These are phyloP conservation scores for Drosophila obscura DNA, from an alignment of 1,140 invertebrate genomes.

Conservation along the genomic window DNA sequence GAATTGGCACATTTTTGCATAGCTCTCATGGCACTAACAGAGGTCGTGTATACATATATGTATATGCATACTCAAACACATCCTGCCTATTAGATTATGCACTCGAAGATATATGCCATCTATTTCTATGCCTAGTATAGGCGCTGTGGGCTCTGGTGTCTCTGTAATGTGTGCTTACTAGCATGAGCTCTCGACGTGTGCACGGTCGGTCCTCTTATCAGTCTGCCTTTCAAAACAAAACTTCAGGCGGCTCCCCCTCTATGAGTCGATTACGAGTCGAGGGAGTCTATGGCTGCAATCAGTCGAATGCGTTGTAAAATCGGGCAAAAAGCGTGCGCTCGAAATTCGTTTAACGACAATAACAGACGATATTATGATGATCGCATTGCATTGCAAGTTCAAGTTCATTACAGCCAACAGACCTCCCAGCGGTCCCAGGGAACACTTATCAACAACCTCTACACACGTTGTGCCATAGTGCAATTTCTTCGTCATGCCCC, in stretches of 20 bases:
- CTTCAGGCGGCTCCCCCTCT: slow-evolving; percentile 16
- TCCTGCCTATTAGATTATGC: slow-evolving; percentile 31
- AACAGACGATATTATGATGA: slow-evolving; percentile 16
- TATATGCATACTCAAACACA: slow-evolving; percentile 16
- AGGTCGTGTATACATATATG: slow-evolving; percentile 15
- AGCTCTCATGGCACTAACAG: slow-evolving; percentile 11
- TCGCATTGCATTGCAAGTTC: slow-evolving; percentile 55
- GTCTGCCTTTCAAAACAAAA: slow-evolving; percentile 54
- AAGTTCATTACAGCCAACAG: slow-evolving; percentile 36
- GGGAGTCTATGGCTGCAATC: slow-evolving; percentile 50
- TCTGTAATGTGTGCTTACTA: slow-evolving; percentile 14
- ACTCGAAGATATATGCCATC: slow-evolving; percentile 17
- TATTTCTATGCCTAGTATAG: slow-evolving; percentile 1
- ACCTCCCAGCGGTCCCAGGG: slow-evolving; percentile 12
- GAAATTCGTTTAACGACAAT: slow-evolving; percentile 51
- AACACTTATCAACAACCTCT: slow-evolving; percentile 31
- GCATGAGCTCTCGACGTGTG: slow-evolving; percentile 62
- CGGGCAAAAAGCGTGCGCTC: slow-evolving; percentile 49
- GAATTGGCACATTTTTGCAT: slow-evolving; percentile 31
- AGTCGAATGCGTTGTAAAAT: slow-evolving; percentile 40
- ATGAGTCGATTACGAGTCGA: neutral
- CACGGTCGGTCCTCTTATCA: slow-evolving; percentile 19
- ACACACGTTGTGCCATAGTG: slow-evolving; percentile 55
- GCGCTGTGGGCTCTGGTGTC: neutral
- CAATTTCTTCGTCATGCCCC: slow-evolving; percentile 13